Conservation (phyloP, 1,140 invertebrate species). For the Anastrepha ludens region DNA sequence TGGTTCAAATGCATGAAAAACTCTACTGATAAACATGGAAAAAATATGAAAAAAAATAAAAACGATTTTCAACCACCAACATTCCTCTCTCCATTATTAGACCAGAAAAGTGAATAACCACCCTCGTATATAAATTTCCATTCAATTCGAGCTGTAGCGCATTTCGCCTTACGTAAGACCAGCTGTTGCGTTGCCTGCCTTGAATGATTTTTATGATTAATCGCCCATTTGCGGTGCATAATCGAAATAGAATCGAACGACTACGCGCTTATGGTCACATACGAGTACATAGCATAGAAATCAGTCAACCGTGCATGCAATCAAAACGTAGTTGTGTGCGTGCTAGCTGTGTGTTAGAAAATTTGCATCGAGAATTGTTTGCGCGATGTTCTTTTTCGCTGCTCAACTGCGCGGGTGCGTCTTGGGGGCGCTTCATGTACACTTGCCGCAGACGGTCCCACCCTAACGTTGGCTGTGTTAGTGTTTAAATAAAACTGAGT, state of each 20-base stretch:
- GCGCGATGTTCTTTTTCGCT: neutral
- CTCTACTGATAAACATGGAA: no score
- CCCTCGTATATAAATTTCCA: no score
- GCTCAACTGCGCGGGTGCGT: neutral
- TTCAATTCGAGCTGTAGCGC: neutral
- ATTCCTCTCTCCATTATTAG: no score
- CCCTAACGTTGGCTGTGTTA: neutral
- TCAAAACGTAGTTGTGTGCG: neutral
- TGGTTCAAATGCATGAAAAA: no score
- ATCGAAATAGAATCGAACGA: slow-evolving; percentile 49
- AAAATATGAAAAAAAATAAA: no score
- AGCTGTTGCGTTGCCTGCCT: slow-evolving; percentile 19
- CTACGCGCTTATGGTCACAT: neutral
- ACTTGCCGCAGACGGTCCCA: neutral
- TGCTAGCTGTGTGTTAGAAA: neutral
- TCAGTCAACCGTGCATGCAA: neutral
- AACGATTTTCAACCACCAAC: no score
- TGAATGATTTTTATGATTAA: slow-evolving; percentile 42
- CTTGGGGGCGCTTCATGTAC: neutral
- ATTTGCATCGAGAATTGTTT: neutral
- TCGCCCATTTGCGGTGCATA: slow-evolving; percentile 29
- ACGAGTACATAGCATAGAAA: neutral
- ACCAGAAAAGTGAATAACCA: no score
- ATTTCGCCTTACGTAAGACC: slow-evolving; percentile 35
- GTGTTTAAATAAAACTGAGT: slow-evolving; percentile 4